Conservation (phyloP, 2,113 vertebrate species). For the Caracal caracal region DNA sequence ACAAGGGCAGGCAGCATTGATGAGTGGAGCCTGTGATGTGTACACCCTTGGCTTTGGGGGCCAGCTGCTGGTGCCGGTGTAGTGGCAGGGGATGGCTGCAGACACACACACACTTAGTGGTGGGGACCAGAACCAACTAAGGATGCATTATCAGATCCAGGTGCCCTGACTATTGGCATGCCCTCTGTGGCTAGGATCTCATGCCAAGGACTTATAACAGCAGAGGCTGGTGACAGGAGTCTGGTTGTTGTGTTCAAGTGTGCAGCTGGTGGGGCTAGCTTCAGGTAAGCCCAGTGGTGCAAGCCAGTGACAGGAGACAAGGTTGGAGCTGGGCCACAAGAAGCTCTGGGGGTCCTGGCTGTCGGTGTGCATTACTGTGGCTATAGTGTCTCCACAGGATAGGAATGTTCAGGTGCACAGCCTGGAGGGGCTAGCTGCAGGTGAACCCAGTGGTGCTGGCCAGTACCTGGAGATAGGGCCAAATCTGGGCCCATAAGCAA, state of each 20-base stretch:
- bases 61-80: not conserved
- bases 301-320: not conserved
- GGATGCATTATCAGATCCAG: not conserved
- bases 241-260: not conserved
- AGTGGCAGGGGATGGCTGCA: not conserved
- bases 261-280: not conserved
- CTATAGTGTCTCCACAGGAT: not conserved
- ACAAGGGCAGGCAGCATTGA: not conserved
- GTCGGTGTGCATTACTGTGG: not conserved
- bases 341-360: not conserved
- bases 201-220: not conserved
- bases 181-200: not conserved
- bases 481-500: not conserved
- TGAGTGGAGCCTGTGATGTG: not conserved
- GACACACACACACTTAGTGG: not conserved
- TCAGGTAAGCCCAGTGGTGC: not conserved
- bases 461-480: not conserved
- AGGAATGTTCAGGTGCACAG: not conserved
- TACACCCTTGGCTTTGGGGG: not conserved
- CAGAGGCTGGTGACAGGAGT: not conserved
- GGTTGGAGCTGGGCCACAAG: not conserved
- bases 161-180: not conserved
- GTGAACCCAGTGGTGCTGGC: not conserved
- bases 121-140: not conserved
- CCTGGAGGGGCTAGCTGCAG: not conserved